A percentile compares a stretch with the other conserved stretches of the same genome.
phyloP scores from a whole-genome alignment of 2,113 vertebrate genomes.

The Anolis sagrei region DNA sequence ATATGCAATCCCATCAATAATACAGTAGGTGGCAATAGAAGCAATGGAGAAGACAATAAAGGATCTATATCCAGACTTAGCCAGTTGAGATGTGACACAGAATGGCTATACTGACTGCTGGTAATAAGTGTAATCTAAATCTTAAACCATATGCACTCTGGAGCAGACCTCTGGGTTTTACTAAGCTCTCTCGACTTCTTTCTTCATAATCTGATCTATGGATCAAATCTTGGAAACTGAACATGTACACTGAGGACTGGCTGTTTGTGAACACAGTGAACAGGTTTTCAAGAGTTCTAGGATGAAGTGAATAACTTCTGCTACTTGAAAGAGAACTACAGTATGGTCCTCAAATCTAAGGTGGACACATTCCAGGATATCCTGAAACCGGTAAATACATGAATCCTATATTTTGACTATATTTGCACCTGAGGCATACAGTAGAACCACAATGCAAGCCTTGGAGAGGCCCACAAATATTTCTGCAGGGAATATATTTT shows the following conservation, averaged over 20 bases:
- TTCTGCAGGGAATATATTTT: no score
- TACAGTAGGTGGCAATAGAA: constrained; percentile 88
- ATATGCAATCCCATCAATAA: constrained; percentile 88
- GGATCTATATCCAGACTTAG: constrained; percentile 56
- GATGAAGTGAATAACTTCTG: no score
- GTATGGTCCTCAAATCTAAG: no score
- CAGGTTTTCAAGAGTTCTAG: not conserved
- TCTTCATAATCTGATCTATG: not conserved
- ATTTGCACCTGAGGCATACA: no score
- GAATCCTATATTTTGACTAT: no score
- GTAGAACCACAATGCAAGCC: no score
- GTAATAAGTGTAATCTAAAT: constrained; percentile 12
- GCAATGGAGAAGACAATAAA: constrained; percentile 72
- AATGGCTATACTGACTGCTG: not conserved
- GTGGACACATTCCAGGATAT: no score
- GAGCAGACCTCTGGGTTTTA: not conserved
- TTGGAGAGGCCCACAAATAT: no score
- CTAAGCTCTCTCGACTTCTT: not conserved
- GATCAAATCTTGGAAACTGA: not conserved
- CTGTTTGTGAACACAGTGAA: not conserved
- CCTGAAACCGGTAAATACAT: no score
- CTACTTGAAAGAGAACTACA: not conserved
- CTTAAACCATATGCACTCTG: not conserved
- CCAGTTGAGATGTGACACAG: constrained; percentile 40
- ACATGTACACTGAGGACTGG: not conserved